Evolutionary conservation across 2,797 vertebrate genomes (phyloP), one percentile per base, ranked within the genome.

Genomic region (Megaceryle alcyon): DNA sequence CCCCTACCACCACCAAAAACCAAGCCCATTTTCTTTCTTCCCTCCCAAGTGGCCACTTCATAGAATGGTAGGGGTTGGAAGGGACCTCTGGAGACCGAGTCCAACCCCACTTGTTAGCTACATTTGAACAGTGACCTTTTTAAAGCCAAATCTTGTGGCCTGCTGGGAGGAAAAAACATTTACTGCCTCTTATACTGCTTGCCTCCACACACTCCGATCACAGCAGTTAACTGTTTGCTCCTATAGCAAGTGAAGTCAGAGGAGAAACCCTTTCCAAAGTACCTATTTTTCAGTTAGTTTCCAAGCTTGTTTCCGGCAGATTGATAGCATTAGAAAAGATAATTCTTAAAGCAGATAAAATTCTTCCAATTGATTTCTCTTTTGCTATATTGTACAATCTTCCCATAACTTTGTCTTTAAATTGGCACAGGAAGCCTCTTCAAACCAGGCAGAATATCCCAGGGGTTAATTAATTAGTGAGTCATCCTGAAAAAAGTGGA

Each of bases 391-490:
- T 86, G 61, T 2, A 63, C 11, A 22, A 46, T n/a, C 35, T 79
- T 92, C 76, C 69, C 0, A 0, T 69, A 88, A 73, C 7, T 43
- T 79, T 66, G 86, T 68, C 84, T 81, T 71, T 31, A 46, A 68
- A 3, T 7, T 79, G 90, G 82, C 82, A 70, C 48, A 63, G 70
- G 82, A 92, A 94, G 28, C 31, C 41, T 90, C 60, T 84, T 63
- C 48, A 83, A 57, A 31, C 44, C 9, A 69, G 44, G 65, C 75
- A 85, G 65, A 85, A 46, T 15, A 64, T 43, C 29, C 7, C 53
- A 51, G 12, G 28, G 56, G 66, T 92, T 89, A 95, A 95, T 61
- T 82, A 88, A 82, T 84, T 80, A 90, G 15, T 66, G 43, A 96
- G 63, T 75, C 90, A 96, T 79, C 44, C 73, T 80, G 64, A 73